Evolutionary conservation across 2,797 vertebrate species (phyloP).

Genomic region (Ctenosaura bakeri): DNA sequence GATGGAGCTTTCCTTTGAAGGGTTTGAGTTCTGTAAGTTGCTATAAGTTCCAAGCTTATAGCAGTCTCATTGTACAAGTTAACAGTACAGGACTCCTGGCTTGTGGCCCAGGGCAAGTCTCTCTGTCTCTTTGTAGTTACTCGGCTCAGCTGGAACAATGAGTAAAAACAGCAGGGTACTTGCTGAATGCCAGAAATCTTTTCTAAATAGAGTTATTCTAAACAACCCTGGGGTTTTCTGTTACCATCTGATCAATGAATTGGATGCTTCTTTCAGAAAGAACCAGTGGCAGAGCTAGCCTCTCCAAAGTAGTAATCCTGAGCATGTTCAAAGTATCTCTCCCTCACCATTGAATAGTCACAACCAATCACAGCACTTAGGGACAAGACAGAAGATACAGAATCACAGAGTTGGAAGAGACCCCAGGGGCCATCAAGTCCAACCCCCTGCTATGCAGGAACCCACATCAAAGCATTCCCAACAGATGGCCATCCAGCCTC

Average conservation of each 20-base stretch:
- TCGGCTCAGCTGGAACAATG: constrained; percentile 71
- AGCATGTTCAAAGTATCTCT: no score
- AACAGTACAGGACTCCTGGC: constrained; percentile 54
- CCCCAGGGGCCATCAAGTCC: no score
- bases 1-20: constrained; percentile 62
- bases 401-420: no score
- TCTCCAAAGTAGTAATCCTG: no score
- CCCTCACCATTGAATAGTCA: no score
- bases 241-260: constrained; percentile 14
- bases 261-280: no score
- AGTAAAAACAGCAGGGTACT: constrained; percentile 66
- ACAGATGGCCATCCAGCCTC: no score
- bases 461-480: no score
- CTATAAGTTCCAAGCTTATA: constrained; percentile 41
- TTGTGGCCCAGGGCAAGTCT: constrained; percentile 68
- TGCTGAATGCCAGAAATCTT: constrained; percentile 64
- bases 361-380: no score
- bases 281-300: no score
- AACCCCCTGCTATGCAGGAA: no score
- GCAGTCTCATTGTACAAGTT: constrained; percentile 59
- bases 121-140: constrained; percentile 60
- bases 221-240: constrained; percentile 8
- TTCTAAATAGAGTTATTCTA: constrained; percentile 35
- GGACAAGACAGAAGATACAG: no score
- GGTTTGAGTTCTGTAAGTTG: background rate